A percentile compares a stretch with the other conserved stretches of the same genome.
phyloP scores from a whole-genome alignment of 2,113 vertebrate species.

The Callipepla californica region DNA sequence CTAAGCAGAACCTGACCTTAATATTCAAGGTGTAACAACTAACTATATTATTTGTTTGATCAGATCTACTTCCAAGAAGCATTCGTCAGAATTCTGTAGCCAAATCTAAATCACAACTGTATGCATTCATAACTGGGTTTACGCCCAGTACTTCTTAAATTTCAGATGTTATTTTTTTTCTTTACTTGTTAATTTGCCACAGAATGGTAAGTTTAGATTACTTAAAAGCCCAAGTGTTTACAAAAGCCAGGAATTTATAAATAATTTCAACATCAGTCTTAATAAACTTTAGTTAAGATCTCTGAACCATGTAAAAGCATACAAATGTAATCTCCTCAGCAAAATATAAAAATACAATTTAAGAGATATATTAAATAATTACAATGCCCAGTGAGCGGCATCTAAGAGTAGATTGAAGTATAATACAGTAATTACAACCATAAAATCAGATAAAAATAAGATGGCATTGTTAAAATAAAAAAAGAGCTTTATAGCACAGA shows the following conservation, averaged over 20 bases:
- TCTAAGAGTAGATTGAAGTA: constrained; percentile 23
- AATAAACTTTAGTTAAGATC: background rate
- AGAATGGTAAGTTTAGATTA: background rate
- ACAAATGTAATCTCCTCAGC: background rate
- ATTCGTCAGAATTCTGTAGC: background rate
- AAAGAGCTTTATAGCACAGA: background rate
- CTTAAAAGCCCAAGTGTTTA: background rate
- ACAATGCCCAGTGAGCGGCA: background rate
- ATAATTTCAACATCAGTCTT: background rate
- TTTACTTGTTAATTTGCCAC: background rate
- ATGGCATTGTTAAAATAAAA: constrained; percentile 30
- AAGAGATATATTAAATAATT: constrained; percentile 9
- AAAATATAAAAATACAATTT: background rate
- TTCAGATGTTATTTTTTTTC: background rate
- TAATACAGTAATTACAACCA: constrained; percentile 17
- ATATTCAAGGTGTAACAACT: background rate
- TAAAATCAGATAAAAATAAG: constrained; percentile 45
- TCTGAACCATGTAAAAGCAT: background rate
- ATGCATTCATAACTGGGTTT: background rate
- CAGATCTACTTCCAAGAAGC: background rate
- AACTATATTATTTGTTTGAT: background rate
- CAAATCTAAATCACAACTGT: background rate
- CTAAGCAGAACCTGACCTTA: background rate
- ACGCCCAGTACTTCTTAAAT: background rate
- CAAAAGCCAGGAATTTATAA: background rate